Conservation (phyloP, 2,888 invertebrate species). For the Hoplodrina blanda region DNA sequence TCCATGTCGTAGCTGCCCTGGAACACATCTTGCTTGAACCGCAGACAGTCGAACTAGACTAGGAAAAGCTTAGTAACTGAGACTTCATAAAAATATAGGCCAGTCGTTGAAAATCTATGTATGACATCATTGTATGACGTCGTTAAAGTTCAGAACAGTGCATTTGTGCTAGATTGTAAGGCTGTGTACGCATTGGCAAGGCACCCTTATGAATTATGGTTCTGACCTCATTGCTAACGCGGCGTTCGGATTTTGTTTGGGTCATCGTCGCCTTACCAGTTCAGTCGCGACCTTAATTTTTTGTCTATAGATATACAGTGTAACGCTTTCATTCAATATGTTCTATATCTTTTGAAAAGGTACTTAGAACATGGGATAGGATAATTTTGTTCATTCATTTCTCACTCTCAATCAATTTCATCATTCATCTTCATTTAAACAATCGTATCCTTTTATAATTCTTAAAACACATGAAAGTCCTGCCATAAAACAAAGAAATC, state of each 20-base stretch:
- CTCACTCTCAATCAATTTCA: too few species aligned
- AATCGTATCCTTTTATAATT: background rate
- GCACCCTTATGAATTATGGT: conserved; percentile 36
- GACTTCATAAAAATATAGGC: conserved; percentile 13
- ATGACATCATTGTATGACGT: conserved; percentile 34
- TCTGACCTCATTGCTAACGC: conserved; percentile 44
- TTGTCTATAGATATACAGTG: conserved; percentile 17
- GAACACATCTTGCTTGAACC: background rate
- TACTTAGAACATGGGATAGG: background rate
- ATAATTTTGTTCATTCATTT: too few species aligned
- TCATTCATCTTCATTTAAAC: background rate
- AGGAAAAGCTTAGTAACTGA: background rate
- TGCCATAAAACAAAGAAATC: conserved; percentile 20
- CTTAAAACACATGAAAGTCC: conserved; percentile 9
- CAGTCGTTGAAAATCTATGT: conserved; percentile 7
- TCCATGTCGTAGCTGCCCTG: too few species aligned
- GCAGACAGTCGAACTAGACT: too few species aligned
- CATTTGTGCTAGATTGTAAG: conserved; percentile 28
- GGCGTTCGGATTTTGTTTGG: conserved; percentile 33
- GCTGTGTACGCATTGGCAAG: conserved; percentile 23
- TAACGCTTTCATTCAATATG: conserved; percentile 28
- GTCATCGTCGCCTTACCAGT: conserved; percentile 41
- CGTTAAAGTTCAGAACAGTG: conserved; percentile 22
- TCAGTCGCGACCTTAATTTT: conserved; percentile 47
- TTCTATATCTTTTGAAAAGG: background rate